Conservation (phyloP, 92 coral and sea anemone genomes). For the Pocillopora grandis region DNA sequence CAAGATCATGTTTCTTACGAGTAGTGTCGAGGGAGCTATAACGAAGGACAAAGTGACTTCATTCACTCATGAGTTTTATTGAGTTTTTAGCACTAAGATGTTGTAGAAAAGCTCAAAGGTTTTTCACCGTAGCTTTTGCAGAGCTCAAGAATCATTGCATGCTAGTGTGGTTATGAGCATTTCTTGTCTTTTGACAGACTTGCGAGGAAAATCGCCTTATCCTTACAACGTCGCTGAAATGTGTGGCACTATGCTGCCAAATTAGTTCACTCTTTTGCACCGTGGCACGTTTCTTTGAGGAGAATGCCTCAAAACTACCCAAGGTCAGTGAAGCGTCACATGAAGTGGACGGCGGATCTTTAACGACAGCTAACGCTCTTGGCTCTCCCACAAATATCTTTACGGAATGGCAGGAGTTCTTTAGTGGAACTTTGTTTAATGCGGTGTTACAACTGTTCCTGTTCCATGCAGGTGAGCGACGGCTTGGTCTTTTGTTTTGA, state of each 20-base stretch:
- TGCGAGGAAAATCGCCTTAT: slow-evolving; percentile 70
- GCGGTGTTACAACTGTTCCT: slow-evolving; percentile 67
- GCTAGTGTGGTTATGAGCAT: not conserved
- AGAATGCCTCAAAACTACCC: slow-evolving; percentile 40
- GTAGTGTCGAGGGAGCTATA: too few relatives aligned
- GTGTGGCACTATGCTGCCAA: slow-evolving; percentile 53
- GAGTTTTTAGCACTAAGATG: too few relatives aligned
- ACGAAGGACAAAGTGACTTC: too few relatives aligned
- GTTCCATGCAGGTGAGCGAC: slow-evolving; percentile 63
- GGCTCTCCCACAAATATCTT: slow-evolving; percentile 67
- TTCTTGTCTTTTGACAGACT: slow-evolving; percentile 44
- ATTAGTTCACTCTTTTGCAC: slow-evolving; percentile 52
- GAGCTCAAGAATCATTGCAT: too few relatives aligned
- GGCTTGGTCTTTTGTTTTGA: not conserved
- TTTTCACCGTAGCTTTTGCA: too few relatives aligned
- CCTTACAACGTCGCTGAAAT: slow-evolving; percentile 54
- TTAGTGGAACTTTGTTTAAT: slow-evolving; percentile 66
- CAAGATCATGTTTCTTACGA: too few relatives aligned
- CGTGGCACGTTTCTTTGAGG: slow-evolving; percentile 65
- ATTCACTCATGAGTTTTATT: too few relatives aligned
- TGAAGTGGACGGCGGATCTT: slow-evolving; percentile 1
- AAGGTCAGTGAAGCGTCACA: slow-evolving; percentile 4
- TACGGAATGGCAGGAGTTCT: slow-evolving; percentile 92
- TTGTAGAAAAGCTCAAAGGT: too few relatives aligned
- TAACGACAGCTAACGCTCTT: not conserved